These are phyloP conservation scores for Saimiri boliviensis DNA, from an alignment of 2,113 vertebrate genomes.

Conservation along the genomic window DNA sequence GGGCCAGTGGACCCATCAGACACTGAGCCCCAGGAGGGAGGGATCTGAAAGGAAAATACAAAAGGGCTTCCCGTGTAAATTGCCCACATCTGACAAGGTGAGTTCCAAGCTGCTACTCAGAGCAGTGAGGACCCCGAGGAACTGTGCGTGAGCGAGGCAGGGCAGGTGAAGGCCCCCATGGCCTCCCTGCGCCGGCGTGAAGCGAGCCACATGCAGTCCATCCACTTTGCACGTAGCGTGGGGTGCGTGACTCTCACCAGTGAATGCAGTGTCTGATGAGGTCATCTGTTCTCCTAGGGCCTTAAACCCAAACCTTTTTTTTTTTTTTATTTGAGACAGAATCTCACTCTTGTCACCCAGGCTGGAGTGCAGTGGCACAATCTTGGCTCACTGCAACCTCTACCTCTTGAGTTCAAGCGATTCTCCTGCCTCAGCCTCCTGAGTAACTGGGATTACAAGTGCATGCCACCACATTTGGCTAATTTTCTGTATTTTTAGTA, in stretches of 20 bases:
- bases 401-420: no score
- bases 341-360: no score
- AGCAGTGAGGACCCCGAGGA: background rate
- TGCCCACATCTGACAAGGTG: background rate
- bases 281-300: fast-evolving
- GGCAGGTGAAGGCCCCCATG: background rate
- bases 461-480: no score
- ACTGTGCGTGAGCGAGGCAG: background rate
- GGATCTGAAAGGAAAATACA: fast-evolving
- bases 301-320: background rate
- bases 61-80: fast-evolving
- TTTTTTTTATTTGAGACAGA: background rate
- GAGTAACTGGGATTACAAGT: no score
- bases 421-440: no score
- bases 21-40: no score
- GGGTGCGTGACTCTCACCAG: fast-evolving
- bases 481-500: no score
- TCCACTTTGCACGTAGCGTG: fast-evolving
- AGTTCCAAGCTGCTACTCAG: no score
- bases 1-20: background rate
- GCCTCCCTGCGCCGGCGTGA: fast-evolving
- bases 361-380: no score
- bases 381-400: no score
- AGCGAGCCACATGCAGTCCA: fast-evolving
- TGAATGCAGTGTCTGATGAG: no score